Percentiles rank a stretch among this genome's conserved stretches.
Conservation (phyloP, 2,888 invertebrate species). For the Hemaris fuciformis region DNA sequence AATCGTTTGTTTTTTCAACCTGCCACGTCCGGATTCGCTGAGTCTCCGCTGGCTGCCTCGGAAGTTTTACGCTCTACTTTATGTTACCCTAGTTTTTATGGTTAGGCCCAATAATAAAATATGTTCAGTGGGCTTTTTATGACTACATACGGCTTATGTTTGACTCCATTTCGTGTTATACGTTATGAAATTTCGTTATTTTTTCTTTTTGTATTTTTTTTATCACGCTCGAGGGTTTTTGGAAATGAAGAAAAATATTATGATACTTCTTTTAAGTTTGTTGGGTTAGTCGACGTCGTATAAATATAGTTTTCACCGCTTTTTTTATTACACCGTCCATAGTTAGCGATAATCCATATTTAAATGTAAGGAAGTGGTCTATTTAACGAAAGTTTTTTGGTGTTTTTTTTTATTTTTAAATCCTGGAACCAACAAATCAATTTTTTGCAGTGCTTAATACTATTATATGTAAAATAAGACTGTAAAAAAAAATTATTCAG, state of each 20-base stretch:
- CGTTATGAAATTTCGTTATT: slow-evolving; percentile 8
- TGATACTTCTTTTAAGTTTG: neutral
- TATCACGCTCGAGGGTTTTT: neutral
- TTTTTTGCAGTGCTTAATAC: slow-evolving; percentile 7
- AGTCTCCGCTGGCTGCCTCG: neutral
- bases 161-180: slow-evolving; percentile 4
- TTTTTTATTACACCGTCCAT: no score
- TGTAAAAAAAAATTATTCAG: slow-evolving; percentile 10
- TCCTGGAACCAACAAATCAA: neutral
- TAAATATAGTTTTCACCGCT: no score
- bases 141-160: slow-evolving; percentile 9
- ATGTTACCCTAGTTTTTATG: slow-evolving; percentile 5
- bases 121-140: slow-evolving; percentile 9
- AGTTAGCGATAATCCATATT: no score
- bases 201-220: slow-evolving; percentile 1
- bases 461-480: neutral
- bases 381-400: no score
- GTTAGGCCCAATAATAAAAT: slow-evolving; percentile 6
- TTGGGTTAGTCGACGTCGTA: neutral
- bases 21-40: neutral
- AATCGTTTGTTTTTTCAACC: slow-evolving; percentile 16
- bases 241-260: neutral
- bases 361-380: no score
- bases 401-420: neutral
- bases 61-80: slow-evolving; percentile 1